phyloP scores from a whole-genome alignment of 1,140 invertebrate genomes.

The Aphelinus atriplicis region DNA sequence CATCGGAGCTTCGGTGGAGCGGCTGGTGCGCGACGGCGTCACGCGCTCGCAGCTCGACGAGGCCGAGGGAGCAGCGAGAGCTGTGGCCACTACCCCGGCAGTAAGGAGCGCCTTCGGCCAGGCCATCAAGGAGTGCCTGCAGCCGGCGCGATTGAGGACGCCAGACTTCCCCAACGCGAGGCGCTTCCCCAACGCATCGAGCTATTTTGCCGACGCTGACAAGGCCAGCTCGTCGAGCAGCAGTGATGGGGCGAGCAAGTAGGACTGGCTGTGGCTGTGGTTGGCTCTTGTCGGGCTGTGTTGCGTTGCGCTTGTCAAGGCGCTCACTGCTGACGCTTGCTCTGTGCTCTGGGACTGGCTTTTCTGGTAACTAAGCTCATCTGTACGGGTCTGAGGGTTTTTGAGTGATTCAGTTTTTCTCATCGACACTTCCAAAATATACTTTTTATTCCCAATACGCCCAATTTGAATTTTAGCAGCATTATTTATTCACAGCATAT shows the following conservation, averaged over 20 bases:
- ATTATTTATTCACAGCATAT: too few relatives aligned
- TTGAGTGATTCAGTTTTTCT: too few relatives aligned
- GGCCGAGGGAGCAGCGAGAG: conserved; percentile 58
- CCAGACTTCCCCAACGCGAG: conserved; percentile 59
- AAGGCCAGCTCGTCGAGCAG: conserved; percentile 33
- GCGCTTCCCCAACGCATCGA: conserved; percentile 64
- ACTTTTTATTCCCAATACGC: too few relatives aligned
- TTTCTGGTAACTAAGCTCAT: too few relatives aligned
- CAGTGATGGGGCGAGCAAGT: conserved; percentile 20
- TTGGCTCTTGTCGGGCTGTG: conserved; percentile 2
- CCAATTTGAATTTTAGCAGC: too few relatives aligned
- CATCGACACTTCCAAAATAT: too few relatives aligned
- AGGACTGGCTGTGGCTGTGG: conserved; percentile 14
- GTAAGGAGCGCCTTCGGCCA: conserved; percentile 62
- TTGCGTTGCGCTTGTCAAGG: too few relatives aligned
- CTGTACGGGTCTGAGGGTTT: too few relatives aligned
- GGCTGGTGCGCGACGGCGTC: conserved; percentile 59
- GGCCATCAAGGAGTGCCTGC: conserved; percentile 60
- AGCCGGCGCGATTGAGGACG: conserved; percentile 52
- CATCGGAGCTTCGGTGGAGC: conserved; percentile 59
- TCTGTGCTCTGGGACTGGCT: too few relatives aligned
- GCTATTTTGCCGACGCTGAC: conserved; percentile 56
- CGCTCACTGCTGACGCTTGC: too few relatives aligned
- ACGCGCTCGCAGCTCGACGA: conserved; percentile 57
- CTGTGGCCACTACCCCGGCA: conserved; percentile 57